These are phyloP conservation scores for Podarcis lilfordi DNA, from an alignment of 2,797 vertebrate genomes.

Conservation along the genomic window DNA sequence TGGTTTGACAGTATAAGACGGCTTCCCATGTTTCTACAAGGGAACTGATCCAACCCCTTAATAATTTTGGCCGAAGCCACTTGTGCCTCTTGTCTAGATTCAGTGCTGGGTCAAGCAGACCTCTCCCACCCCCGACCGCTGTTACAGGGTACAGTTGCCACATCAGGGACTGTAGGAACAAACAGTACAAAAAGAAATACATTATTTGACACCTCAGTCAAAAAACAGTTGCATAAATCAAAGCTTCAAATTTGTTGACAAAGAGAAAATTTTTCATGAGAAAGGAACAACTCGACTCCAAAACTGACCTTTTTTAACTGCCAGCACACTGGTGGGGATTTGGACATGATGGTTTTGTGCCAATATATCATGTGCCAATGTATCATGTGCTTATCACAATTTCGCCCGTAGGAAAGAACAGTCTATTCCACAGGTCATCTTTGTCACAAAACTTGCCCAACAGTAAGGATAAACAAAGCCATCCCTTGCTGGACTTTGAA, in stretches of 20 bases:
- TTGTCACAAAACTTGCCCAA: background rate
- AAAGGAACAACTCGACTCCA: background rate
- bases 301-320: slow-evolving; percentile 34
- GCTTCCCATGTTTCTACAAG: too few species aligned
- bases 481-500: background rate
- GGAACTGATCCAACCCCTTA: too few species aligned
- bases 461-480: background rate
- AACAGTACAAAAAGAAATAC: slow-evolving; percentile 50
- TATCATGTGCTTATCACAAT: slow-evolving; percentile 15
- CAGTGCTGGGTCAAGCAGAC: too few species aligned
- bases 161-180: background rate
- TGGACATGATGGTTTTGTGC: slow-evolving; percentile 17
- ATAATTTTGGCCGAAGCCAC: too few species aligned
- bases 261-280: background rate
- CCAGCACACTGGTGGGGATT: slow-evolving; percentile 39
- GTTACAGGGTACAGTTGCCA: slow-evolving; percentile 10
- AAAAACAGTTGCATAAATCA: slow-evolving; percentile 26
- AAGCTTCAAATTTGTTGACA: slow-evolving; percentile 24
- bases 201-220: slow-evolving; percentile 61
- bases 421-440: slow-evolving; percentile 6
- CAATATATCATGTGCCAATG: slow-evolving; percentile 5
- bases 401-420: background rate
- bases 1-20: too few species aligned
- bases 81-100: too few species aligned
- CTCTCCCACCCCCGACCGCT: background rate